Evolutionary conservation across 2,797 vertebrate genomes (phyloP), one percentile per base, ranked within the genome.

Genomic region (Xerus rutilus): DNA sequence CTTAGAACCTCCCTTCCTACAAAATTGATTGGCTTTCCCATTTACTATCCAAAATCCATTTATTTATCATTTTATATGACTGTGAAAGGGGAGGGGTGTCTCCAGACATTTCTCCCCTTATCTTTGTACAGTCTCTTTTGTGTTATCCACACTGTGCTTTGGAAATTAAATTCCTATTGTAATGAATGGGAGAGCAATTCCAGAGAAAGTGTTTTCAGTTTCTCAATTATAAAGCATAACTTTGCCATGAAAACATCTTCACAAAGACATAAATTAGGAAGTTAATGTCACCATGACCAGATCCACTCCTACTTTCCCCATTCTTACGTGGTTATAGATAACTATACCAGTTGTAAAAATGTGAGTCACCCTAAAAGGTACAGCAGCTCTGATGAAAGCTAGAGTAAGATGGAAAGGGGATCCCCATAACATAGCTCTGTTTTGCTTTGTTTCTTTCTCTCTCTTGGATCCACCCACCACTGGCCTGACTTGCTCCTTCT

Each of bases 201-300:
- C n/a, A 86, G 86, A 89, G 35, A 45, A 93, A 57, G 28, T 79
- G 54, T 62, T 91, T 93, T 92, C 64, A 70, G 45, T 65, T 93
- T 93, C 30, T 47, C 70, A 96, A 39, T 93, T 57, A 92, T 86
- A 92, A 93, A 82, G 90, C 8, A 84, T 90, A 91, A 91, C 57
- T 74, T 93, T 85, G 28, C 74, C 84, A 79, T 72, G 54, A 65
- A 96, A 96, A 95, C 91, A 65, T 54, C 67, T 91, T 92, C 79
- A 47, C 82, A 84, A 94, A 96, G 76, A 74, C 89, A 86, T 92
- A 85, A 96, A 86, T 79, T 88, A 96, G 73, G 52, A 94, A 59
- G 67, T 35, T 52, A 96, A 93, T 94, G 96, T 97, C 94, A 97
- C 5, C 17, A 35, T 93, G 97, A 96, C 96, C 87, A 4, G 87